These are phyloP conservation scores for Polyergus mexicanus DNA, from an alignment of 1,140 invertebrate species.

Conservation along the genomic window DNA sequence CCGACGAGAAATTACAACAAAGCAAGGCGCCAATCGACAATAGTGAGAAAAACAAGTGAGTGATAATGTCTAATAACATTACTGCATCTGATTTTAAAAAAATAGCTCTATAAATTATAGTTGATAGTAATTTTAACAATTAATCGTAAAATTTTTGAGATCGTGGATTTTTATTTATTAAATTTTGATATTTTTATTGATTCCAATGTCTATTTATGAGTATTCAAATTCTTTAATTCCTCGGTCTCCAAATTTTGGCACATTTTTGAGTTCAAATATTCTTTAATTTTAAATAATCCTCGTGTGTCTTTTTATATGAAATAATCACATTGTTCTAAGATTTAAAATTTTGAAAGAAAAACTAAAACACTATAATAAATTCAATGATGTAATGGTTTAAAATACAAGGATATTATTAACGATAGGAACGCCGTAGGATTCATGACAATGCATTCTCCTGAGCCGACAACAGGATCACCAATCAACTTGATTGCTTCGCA, in stretches of 20 bases:
- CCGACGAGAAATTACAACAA: slow-evolving; percentile 65
- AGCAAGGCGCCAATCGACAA: slow-evolving; percentile 74
- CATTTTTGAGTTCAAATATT: not conserved
- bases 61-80: not conserved
- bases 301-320: not conserved
- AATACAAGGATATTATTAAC: slow-evolving; percentile 10
- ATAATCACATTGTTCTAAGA: not conserved
- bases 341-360: not conserved
- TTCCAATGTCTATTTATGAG: not conserved
- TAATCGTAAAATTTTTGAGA: not conserved
- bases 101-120: not conserved
- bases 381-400: not conserved
- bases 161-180: not conserved
- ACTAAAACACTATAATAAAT: not conserved
- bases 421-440: slow-evolving; percentile 73
- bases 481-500: slow-evolving; percentile 67
- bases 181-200: not conserved
- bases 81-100: not conserved
- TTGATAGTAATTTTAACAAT: not conserved
- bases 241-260: not conserved
- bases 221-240: not conserved
- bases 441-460: slow-evolving; percentile 76
- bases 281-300: not conserved
- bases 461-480: slow-evolving; percentile 65
- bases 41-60: slow-evolving; percentile 68